These are phyloP conservation scores for Engraulis encrasicolus DNA, from an alignment of 2,113 vertebrate genomes.

Conservation along the genomic window DNA sequence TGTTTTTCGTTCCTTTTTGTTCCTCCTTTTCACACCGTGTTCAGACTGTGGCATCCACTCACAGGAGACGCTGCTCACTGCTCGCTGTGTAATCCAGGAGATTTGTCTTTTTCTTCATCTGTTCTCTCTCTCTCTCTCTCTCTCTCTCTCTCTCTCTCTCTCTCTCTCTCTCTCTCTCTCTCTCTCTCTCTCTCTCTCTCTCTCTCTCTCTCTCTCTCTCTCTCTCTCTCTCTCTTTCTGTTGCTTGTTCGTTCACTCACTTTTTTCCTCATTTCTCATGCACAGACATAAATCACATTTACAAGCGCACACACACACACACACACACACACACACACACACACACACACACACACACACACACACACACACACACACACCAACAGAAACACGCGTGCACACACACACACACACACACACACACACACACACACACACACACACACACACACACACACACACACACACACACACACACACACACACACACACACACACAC, in stretches of 20 bases:
- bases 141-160: no score
- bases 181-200: no score
- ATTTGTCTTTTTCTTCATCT: conserved; percentile 33
- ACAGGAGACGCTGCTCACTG: conserved; percentile 9
- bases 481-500: conserved; percentile 10
- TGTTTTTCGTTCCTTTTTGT: neutral
- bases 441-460: conserved; percentile 5
- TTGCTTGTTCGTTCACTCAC: no score
- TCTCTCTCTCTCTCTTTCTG: no score
- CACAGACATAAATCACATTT: no score
- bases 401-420: neutral
- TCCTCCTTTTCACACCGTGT: conserved; percentile 32
- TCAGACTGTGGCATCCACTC: conserved; percentile 39
- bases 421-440: neutral
- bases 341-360: conserved; percentile 7
- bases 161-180: no score
- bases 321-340: conserved; percentile 7
- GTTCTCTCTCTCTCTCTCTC: no score
- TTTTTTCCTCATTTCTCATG: no score
- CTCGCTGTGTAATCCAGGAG: conserved; percentile 41
- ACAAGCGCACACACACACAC: conserved; percentile 10
- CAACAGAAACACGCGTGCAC: no score
- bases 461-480: conserved; percentile 12
- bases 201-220: no score
- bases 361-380: neutral